These are phyloP conservation scores for Betta splendens DNA, from an alignment of 2,797 vertebrate species.

Conservation along the genomic window DNA sequence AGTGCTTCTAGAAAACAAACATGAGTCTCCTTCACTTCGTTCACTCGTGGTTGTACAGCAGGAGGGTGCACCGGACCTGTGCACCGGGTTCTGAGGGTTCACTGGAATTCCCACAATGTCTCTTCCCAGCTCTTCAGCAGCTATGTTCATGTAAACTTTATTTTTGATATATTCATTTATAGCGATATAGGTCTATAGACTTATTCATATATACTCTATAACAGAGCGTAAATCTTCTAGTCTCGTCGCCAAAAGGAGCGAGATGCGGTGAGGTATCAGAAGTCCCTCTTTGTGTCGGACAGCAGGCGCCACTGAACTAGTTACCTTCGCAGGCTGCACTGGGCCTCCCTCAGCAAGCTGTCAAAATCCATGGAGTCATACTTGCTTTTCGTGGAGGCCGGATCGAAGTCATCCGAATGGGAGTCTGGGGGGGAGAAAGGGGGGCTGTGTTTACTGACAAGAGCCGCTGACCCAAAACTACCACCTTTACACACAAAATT, in stretches of 20 bases:
- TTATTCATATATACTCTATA: constrained; percentile 77
- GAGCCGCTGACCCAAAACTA: constrained; percentile 2
- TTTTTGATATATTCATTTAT: constrained; percentile 80
- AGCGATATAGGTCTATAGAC: constrained; percentile 75
- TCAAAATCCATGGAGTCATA: constrained; percentile 99
- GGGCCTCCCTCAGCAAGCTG: constrained; percentile 98
- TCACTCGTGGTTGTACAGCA: constrained; percentile 72
- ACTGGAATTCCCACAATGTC: constrained; percentile 79
- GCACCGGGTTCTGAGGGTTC: constrained; percentile 76
- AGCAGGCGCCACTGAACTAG: constrained; percentile 78
- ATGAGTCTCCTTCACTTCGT: constrained; percentile 64
- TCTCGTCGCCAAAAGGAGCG: constrained; percentile 87
- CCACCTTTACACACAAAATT: constrained; percentile 3
- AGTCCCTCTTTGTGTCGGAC: constrained; percentile 80
- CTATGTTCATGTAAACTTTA: constrained; percentile 99
- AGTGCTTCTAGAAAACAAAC: constrained; percentile 81
- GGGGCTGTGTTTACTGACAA: constrained; percentile 32
- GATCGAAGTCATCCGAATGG: constrained; percentile 98
- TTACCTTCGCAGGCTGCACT: constrained; percentile 98
- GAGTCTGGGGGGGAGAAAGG: constrained; percentile 84
- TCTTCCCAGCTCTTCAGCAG: constrained; percentile 90
- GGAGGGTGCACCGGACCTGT: constrained; percentile 73
- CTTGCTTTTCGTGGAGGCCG: constrained; percentile 98
- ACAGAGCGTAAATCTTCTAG: constrained; percentile 92
- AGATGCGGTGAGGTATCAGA: constrained; percentile 90